Evolutionary conservation across 2,888 invertebrate genomes (phyloP), one percentile per base, ranked within the genome.

Genomic region (Eulithis testata): DNA sequence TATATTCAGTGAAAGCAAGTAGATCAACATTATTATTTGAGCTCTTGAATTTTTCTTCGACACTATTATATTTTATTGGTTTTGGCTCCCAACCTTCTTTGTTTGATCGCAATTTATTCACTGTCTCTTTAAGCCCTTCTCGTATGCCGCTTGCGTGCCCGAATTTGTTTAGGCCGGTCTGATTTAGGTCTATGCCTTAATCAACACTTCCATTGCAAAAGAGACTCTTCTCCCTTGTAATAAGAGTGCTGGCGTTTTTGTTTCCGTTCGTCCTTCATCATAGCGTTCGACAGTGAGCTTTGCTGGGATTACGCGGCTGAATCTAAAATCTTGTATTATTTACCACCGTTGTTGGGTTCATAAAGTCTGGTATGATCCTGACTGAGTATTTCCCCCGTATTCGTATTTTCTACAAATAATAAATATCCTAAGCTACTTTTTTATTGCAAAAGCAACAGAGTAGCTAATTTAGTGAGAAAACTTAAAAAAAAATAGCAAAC

Each of bases 121-220:
- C 78, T 82, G 77, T 82, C 79, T 79, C 77, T 71, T 59, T 70
- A 78, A 77, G 77, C 79, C 80, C 80, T 84, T 83, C 79, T 78
- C 73, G 80, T 83, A 88, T 87, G 81, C 83, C 69, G 80, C 74
- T 73, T 80, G 81, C 87, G 87, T 86, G 74, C 76, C 70, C 68
- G 71, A 79, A 83, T 88, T 86, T 88, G 82, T 81, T 81, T 78
- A 79, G 80, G 78, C 73, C 77, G 73, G 56, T 68, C 71, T 76
- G 73, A 77, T 74, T 78, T 78, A 75, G 75, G 69, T 69, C 63
- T 71, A 70, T 73, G 44, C 70, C 66, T 55, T 59, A 68, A 71
- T 70, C 64, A 72, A 68, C 70, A 70, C 65, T 68, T 67, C 60
- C 71, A 75, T 63, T 37, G 68, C 52, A 80, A 72, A 78, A 67